Evolutionary conservation across 1,140 invertebrate species (phyloP), one percentile per base, ranked within the genome.

Genomic region (Mercenaria mercenaria): DNA sequence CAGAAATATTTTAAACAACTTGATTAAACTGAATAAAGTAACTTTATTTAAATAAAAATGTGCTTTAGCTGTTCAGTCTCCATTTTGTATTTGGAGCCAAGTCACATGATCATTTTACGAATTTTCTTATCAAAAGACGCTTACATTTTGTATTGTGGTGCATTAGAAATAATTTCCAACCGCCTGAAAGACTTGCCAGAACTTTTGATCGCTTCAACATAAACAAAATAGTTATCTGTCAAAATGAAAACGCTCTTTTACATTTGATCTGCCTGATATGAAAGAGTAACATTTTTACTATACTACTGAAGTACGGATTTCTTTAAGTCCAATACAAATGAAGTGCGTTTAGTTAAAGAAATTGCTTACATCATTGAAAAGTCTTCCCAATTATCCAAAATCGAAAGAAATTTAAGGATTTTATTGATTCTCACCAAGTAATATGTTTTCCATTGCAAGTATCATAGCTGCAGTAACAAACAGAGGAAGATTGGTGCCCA

Each of bases 41-140:
- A n/a, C n/a, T n/a, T n/a, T n/a, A n/a, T n/a, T n/a, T n/a, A n/a
- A n/a, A n/a, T n/a, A n/a, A n/a, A n/a, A n/a, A n/a, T n/a, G n/a
- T n/a, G n/a, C n/a, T 56, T 56, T 56, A 20, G 20, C 32, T 67
- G n/a, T 72, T 72, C 34, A 52, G 81, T 80, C 87, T 80, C 87
- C 87, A 89, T 89, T 89, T 89, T 89, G 87, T 81, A 89, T 89
- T 89, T 89, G 56, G 87, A 69, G 87, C 77, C 87, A 85, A 85
- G 82, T 85, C 82, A 85, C 82, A 85, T 85, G 82, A 85, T 52
- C 82, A 29, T 0, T 67, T 18, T 26, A 80, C 77, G 39, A 37
- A 41, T n/a, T 67, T 32, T 23, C 18, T 47, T 20, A 56, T 56
- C 52, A 39, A 8, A 4, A 39, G 29, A 74, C 69, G 69, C 37